A percentile compares a stretch with the other conserved stretches of the same genome.
phyloP scores from a whole-genome alignment of 2,113 vertebrate genomes.

The Pristiophorus japonicus region DNA sequence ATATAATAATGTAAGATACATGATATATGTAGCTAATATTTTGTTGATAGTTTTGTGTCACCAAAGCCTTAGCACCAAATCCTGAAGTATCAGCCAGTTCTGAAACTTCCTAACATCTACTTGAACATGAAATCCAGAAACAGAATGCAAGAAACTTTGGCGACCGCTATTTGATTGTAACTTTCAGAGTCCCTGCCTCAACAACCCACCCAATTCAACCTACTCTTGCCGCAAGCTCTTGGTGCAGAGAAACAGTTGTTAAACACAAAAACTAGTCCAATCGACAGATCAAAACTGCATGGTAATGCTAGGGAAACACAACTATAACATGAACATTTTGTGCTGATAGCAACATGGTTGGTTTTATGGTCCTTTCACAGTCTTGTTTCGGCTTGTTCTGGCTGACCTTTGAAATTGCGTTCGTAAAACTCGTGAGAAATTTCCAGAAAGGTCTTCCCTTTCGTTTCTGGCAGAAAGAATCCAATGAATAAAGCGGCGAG shows the following conservation, averaged over 20 bases:
- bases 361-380: not conserved
- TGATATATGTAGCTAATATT: not conserved
- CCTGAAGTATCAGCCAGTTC: not conserved
- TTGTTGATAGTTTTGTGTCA: not conserved
- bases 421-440: slow-evolving; percentile 70
- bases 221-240: not conserved
- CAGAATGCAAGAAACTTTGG: not conserved
- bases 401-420: slow-evolving; percentile 54
- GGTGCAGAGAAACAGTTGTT: not conserved
- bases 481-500: slow-evolving; percentile 64
- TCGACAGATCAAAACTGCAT: not conserved
- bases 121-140: not conserved
- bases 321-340: not conserved
- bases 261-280: not conserved
- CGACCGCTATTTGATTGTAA: too few relatives aligned
- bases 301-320: not conserved
- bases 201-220: not conserved
- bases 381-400: not conserved
- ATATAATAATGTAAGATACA: too few relatives aligned
- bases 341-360: not conserved
- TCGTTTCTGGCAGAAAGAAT: slow-evolving; percentile 82
- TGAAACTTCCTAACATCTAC: not conserved
- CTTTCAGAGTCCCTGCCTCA: too few relatives aligned
- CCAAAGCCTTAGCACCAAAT: not conserved
- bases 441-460: slow-evolving; percentile 75